Base-by-base conservation (phyloP, 2,888 invertebrate genomes). In the Lepidochitona cinerea region DNA sequence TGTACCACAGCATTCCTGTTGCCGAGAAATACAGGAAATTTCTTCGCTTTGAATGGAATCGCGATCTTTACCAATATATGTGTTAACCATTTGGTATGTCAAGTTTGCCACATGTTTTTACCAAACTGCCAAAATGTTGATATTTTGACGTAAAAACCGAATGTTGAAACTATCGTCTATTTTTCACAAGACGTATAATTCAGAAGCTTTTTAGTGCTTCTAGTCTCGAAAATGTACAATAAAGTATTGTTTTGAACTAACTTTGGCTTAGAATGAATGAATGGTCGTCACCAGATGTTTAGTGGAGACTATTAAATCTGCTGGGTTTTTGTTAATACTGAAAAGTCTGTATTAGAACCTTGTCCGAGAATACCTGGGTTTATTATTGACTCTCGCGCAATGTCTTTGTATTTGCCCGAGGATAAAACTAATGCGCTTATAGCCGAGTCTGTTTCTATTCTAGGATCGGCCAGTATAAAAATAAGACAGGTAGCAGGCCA, bases 1-100 rank as follows among this genome's bases (percentile, higher is more conserved):
- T 73, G n/a, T 79, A 75, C 68, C 72, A 78, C n/a, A 54, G 52
- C 18, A 72, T 79, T 26, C 53, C 73, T 23, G 68, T 78, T 18
- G 68, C 37, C n/a, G 37, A 37, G 18, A 71, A 70, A 9, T 23
- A 68, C 37, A 26, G 70, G 33, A 75, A 70, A 65, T 77, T 66
- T 66, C 33, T 76, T 2, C 67, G 71, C 23, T 77, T 79, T 72
- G 3, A 49, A 29, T 78, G 71, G 72, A 68, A 73, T 6, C 68
- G 71, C 32, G 5, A 68, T 4, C n/a, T 37, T 4, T 68, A 41
- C n/a, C 41, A 49, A 26, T 68, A 35, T 23, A 68, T 26, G 9
- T 37, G 37, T 37, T 9, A 37, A 3, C 68, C 68, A 1, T 35
- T 35, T 5, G 68, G 68, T 6, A 26, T 68, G 3, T 32, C 68